phyloP scores from a whole-genome alignment of 2,888 invertebrate species.

The Amaurobius ferox region DNA sequence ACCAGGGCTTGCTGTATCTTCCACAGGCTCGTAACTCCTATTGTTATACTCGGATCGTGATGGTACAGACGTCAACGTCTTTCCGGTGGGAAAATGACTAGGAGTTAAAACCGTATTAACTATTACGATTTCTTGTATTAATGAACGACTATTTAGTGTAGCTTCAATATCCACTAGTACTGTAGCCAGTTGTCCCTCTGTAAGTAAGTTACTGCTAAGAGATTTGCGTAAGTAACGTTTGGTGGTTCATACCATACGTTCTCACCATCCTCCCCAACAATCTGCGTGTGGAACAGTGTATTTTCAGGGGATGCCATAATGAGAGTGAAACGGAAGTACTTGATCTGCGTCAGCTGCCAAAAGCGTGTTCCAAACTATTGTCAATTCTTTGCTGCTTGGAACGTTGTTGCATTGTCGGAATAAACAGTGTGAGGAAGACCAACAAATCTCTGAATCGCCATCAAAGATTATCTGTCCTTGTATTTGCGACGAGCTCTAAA shows the following conservation, averaged over 20 bases:
- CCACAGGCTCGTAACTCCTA: too few species aligned
- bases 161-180: conserved; percentile 24
- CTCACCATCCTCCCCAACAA: too few species aligned
- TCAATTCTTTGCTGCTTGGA: conserved; percentile 8
- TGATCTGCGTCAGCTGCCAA: not conserved
- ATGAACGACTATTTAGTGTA: conserved; percentile 7
- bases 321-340: not conserved
- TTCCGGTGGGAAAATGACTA: conserved; percentile 8
- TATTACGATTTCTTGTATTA: conserved; percentile 14
- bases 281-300: not conserved
- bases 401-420: too few species aligned
- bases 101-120: not conserved
- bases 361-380: not conserved
- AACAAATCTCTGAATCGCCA: too few species aligned
- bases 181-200: not conserved
- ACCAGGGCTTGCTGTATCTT: too few species aligned
- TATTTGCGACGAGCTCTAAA: too few species aligned
- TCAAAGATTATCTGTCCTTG: too few species aligned
- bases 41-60: not conserved
- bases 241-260: not conserved
- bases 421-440: too few species aligned
- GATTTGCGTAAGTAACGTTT: not conserved
- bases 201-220: not conserved
- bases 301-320: not conserved
- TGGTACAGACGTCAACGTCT: not conserved